Percentiles rank a stretch among this genome's conserved stretches.
Evolutionary conservation across 2,797 vertebrate species (phyloP).

Genomic region (Enteromius trimaculatus): DNA sequence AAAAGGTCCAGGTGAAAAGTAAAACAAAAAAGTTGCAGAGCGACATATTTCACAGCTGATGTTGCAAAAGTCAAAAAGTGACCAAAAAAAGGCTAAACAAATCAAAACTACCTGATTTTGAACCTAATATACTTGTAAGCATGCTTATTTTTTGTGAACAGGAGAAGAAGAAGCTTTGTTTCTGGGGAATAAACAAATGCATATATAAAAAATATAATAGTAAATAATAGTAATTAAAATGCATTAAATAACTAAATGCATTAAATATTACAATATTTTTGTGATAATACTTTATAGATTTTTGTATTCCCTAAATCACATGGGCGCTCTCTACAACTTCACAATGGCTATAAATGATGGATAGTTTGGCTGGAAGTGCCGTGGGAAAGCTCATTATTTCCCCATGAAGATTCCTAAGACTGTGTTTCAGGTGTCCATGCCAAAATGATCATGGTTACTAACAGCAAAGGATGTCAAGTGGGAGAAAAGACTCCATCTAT

Average conservation of each 20-base stretch:
- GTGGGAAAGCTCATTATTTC: slow-evolving; percentile 41
- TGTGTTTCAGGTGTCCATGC: slow-evolving; percentile 39
- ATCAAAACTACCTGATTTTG: too few species aligned
- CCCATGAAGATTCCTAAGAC: slow-evolving; percentile 30
- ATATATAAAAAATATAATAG: too few species aligned
- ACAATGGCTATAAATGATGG: not conserved
- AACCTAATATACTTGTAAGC: not conserved
- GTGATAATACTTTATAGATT: not conserved
- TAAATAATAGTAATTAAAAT: too few species aligned
- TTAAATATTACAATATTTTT: too few species aligned
- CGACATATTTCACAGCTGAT: not conserved
- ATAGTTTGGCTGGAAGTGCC: slow-evolving; percentile 9
- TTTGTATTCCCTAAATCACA: not conserved
- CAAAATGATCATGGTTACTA: slow-evolving; percentile 18
- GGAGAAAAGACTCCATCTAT: slow-evolving; percentile 18
- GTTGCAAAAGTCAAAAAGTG: not conserved
- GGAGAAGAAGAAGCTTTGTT: too few species aligned
- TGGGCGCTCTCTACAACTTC: not conserved
- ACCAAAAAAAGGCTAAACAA: not conserved
- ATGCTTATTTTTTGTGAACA: not conserved
- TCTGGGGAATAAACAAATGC: too few species aligned
- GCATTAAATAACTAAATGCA: too few species aligned
- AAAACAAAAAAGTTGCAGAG: slow-evolving; percentile 6
- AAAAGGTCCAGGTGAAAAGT: slow-evolving; percentile 30
- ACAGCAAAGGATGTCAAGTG: slow-evolving; percentile 6